These are phyloP conservation scores for Nudaria mundana DNA, from an alignment of 2,888 invertebrate genomes.

Conservation along the genomic window DNA sequence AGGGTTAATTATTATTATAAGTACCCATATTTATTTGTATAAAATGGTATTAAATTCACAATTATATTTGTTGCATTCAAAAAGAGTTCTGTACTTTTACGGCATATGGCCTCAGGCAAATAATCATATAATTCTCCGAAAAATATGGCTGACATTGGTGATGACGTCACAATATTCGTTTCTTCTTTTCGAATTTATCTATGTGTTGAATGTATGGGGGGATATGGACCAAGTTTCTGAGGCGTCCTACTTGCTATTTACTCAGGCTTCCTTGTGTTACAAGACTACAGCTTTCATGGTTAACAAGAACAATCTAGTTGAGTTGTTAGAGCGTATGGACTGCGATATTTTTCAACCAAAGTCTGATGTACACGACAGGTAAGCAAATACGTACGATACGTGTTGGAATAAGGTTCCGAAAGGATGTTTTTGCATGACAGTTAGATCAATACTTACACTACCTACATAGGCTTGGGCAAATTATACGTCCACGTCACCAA, in stretches of 20 bases:
- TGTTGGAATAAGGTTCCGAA: too few relatives aligned
- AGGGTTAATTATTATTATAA: too few relatives aligned
- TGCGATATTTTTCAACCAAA: constrained; percentile 45
- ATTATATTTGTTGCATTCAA: constrained; percentile 49
- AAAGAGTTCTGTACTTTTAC: constrained; percentile 44
- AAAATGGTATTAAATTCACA: too few relatives aligned
- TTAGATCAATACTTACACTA: too few relatives aligned
- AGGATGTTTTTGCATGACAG: too few relatives aligned
- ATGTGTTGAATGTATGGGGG: constrained; percentile 59
- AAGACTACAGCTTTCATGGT: constrained; percentile 57
- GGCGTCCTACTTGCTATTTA: constrained; percentile 61
- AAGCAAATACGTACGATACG: constrained; percentile 26
- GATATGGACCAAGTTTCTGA: constrained; percentile 62
- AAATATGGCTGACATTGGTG: constrained; percentile 43
- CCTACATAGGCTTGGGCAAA: too few relatives aligned
- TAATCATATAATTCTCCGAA: constrained; percentile 33
- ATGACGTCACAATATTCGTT: constrained; percentile 57
- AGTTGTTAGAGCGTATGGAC: constrained; percentile 49
- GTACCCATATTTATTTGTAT: too few relatives aligned
- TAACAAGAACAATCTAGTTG: constrained; percentile 43
- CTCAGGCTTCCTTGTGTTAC: constrained; percentile 63
- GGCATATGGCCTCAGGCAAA: constrained; percentile 56
- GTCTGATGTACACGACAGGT: constrained; percentile 50
- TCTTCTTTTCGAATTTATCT: constrained; percentile 58
- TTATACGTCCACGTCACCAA: too few relatives aligned